Evolutionary conservation across 2,113 vertebrate genomes (phyloP), one percentile per base, ranked within the genome.

Genomic region (Neotoma lepida): DNA sequence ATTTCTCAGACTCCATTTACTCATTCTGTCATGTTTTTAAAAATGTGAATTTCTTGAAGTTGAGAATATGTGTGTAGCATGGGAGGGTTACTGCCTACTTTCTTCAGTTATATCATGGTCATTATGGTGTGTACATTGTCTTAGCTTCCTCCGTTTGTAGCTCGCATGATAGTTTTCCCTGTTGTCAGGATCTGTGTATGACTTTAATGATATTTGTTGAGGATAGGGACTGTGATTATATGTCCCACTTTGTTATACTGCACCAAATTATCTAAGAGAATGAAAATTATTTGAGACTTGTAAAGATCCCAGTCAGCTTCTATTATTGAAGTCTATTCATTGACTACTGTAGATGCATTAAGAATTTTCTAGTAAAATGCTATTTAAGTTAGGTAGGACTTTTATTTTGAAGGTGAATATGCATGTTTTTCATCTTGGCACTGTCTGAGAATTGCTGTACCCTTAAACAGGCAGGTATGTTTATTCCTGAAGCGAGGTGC

Each of bases 401-500:
- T 93, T 86, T 71, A 66, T 85, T 96, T 93, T 91, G 77, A 93
- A 80, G 68, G 28, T 92, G 54, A 93, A 85, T 85, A 35, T 51
- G 91, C 20, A 64, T 58, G 80, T 84, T 81, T 89, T 85, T 87
- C 33, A 74, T 86, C 15, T 54, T 91, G 39, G 13, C 13, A 49
- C n/a, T 93, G 86, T 93, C 68, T 94, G 9, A 93, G 66, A 95
- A 96, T 89, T 88, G 9, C 44, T 95, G 1, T 96, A 92, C 89
- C 26, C 33, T 95, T 46, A 76, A 97, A 95, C 96, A 99, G 99
- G 70, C 99, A 99, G 97, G 99, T 99, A 76, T 99, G 99, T 98
- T 98, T 99, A 94, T 99, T 99, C 97, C 97, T 99, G 92, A 99
- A 99, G 98, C 98, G 99, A 97, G 99, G 99, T 98, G 99, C 99